Base-by-base conservation (phyloP, 2,888 invertebrate genomes). In the Phortica magna region DNA sequence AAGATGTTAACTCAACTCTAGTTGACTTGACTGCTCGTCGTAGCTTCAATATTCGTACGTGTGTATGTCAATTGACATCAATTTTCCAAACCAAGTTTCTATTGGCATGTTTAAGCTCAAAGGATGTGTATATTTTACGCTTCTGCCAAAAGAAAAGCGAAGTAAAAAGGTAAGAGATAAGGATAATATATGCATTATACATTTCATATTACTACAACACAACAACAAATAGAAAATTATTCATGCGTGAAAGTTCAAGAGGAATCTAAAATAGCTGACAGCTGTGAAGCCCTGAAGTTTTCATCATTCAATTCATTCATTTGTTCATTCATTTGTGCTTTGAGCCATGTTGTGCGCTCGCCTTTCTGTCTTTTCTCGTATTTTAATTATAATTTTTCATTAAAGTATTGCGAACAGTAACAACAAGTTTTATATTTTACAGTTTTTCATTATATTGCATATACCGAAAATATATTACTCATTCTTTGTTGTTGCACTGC, bases 321-420 rank as follows among this genome's bases (percentile, higher is more conserved):
- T 43, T 43, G 10, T 10, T 6, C 43, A 14, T 14, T 9, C 48
- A 48, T 14, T 53, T 53, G n/a, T 12, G 59, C 59, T 59, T 9
- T 39, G 4, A 14, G 5, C 31, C 31, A 22, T 12, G 39, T 39
- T 64, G 64, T 31, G 31, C 31, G 31, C 31, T 31, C 31, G 2
- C 3, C 9, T 22, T 9, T 19, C 9, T 68, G n/a, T 22, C 0
- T 19, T 17, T 68, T 67, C 14, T 19, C 12, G 14, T 55, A 41
- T 67, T 68, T 43, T 68, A 43, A 68, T 68, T 68, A 68, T 43
- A 68, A 68, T 67, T 67, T 68, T 68, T 68, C 68, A 68, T 68
- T 68, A 68, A 48, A 48, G 17, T 7, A 42, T 10, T 31, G 10
- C 10, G 7, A 48, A 48, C 2, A 48, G 14, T 14, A 48, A 48